Evolutionary conservation across 2,797 vertebrate species (phyloP), one percentile per base, ranked within the genome.

Genomic region (Glossophaga mutica): DNA sequence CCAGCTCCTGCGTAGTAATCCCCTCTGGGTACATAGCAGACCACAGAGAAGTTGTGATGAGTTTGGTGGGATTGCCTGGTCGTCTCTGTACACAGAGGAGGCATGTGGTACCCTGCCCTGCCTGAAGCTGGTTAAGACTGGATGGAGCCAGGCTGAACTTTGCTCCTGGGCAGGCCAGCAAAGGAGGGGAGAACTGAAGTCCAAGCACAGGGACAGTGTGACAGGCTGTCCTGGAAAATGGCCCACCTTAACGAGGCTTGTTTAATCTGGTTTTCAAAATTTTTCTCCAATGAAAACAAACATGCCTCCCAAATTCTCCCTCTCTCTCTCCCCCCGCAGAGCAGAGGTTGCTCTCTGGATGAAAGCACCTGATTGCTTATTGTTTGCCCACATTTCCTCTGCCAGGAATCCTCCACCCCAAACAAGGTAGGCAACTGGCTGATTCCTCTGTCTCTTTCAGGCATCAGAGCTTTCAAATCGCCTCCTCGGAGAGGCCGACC

Each of bases 21-120:
- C 81, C 87, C 82, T 0, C 0, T 18, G 52, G 52, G 68, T 2
- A 14, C 1, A 0, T 5, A 37, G 94, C 46, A 9, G 76, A 76
- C 24, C 34, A 7, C 7, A 0, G 87, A 59, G 62, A 39, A 42
- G 50, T 42, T 10, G 12, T 0, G 16, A 42, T 26, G 14, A 12
- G 65, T 12, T 57, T 26, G 21, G 26, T 0, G n/a, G 18, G 21
- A 6, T 16, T 18, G 59, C 21, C 4, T 12, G 57, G 44, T 32
- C 39, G 29, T 86, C 73, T 83, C 73, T 81, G 57, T 15, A 29
- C 42, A 39, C 46, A 62, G 42, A 37, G 19, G 21, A 3, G 9
- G 37, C 9, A 0, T 0, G 0, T 37, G 12, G 1, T 1, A 9
- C 32, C 37, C 15, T 39, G 70, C 34, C 2, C 26, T 6, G 62